Evolutionary conservation across 1,140 invertebrate genomes (phyloP).

Genomic region (Aphelenchoides besseyi): DNA sequence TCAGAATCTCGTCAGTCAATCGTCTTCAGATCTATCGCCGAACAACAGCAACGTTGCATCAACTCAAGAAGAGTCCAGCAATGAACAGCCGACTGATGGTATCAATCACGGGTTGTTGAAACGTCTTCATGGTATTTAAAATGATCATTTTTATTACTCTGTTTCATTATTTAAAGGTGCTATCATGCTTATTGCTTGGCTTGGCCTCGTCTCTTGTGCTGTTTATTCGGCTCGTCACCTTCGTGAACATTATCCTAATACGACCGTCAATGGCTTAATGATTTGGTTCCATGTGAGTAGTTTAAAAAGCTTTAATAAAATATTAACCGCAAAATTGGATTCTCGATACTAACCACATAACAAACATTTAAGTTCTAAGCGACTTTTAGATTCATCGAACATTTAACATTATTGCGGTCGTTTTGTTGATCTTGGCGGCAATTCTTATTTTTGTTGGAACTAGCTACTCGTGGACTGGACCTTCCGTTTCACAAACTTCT

Average conservation of each 20-base stretch:
- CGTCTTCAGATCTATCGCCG: too few relatives aligned
- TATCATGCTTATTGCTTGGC: conserved; percentile 45
- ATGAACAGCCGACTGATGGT: not conserved
- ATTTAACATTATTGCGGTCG: conserved; percentile 36
- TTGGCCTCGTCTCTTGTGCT: conserved; percentile 30
- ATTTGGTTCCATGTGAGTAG: conserved; percentile 44
- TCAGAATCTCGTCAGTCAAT: too few relatives aligned
- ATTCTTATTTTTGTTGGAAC: conserved; percentile 28
- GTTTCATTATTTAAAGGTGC: conserved; percentile 26
- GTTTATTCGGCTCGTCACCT: conserved; percentile 42
- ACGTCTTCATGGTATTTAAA: conserved; percentile 10
- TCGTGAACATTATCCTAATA: conserved; percentile 39
- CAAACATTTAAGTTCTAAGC: not conserved
- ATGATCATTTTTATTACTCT: not conserved
- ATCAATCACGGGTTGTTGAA: too few relatives aligned
- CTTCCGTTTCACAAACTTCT: conserved; percentile 6
- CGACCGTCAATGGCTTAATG: conserved; percentile 32
- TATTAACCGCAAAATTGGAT: too few relatives aligned
- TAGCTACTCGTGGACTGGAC: conserved; percentile 44
- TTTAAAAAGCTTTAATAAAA: not conserved
- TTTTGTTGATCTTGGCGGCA: conserved; percentile 29
- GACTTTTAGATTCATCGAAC: conserved; percentile 37
- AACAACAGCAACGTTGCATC: too few relatives aligned
- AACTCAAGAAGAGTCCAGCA: not conserved
- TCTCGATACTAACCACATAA: not conserved